These are phyloP conservation scores for Ectropis crepuscularia DNA, from an alignment of 2,888 invertebrate species.

Conservation along the genomic window DNA sequence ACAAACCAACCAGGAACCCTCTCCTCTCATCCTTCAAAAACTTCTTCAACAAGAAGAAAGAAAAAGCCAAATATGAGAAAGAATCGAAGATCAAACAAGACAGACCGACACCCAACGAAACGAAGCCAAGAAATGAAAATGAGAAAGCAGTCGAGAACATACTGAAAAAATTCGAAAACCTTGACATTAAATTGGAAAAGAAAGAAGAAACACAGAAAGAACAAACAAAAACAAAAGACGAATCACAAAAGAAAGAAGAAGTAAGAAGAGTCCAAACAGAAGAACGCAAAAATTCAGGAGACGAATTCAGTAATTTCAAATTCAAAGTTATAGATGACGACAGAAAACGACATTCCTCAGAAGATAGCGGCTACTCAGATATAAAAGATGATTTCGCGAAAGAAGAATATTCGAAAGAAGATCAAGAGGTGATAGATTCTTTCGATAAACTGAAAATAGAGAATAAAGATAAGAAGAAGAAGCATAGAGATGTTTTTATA, in stretches of 20 bases:
- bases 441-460: constrained; percentile 50
- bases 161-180: constrained; percentile 31
- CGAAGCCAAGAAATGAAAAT: not conserved
- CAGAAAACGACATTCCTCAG: constrained; percentile 59
- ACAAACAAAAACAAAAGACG: constrained; percentile 7
- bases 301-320: constrained; percentile 63
- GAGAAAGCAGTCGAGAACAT: constrained; percentile 27
- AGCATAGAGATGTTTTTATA: constrained; percentile 24
- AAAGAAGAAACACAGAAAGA: constrained; percentile 5
- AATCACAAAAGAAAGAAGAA: constrained; percentile 5
- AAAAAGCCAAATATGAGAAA: constrained; percentile 36
- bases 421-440: constrained; percentile 45
- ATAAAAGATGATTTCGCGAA: constrained; percentile 28
- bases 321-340: constrained; percentile 61
- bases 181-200: constrained; percentile 28
- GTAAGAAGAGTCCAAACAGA: constrained; percentile 33
- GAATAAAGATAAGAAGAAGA: constrained; percentile 41
- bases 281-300: constrained; percentile 45
- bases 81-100: constrained; percentile 14
- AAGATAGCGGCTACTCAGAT: constrained; percentile 72
- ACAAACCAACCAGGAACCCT: constrained; percentile 54
- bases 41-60: constrained; percentile 51
- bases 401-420: constrained; percentile 30
- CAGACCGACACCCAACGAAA: constrained; percentile 9
- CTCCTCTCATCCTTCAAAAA: constrained; percentile 36